Evolutionary conservation across 1,140 invertebrate species (phyloP).

Genomic region (Drosophila bocki): DNA sequence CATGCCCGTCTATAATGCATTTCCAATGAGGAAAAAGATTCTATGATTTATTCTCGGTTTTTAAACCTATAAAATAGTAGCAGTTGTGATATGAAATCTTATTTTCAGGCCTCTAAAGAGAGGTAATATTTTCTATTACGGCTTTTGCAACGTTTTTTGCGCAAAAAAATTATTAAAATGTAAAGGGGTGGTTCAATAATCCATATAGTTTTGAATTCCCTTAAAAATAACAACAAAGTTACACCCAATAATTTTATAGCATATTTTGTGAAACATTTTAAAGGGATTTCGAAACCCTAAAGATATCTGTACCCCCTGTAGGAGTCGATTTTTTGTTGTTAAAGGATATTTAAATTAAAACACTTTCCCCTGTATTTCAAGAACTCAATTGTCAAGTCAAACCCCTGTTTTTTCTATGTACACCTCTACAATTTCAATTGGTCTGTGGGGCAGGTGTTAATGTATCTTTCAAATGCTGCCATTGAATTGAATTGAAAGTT

Average conservation of each 20-base stretch:
- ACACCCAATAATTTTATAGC: too few species aligned
- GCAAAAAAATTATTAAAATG: too few species aligned
- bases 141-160: not conserved
- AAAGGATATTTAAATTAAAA: not conserved
- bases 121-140: not conserved
- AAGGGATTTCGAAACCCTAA: too few species aligned
- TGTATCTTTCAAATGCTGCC: constrained; percentile 72
- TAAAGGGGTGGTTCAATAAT: not conserved
- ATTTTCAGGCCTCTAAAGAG: not conserved
- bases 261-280: too few species aligned
- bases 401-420: not conserved
- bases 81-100: not conserved
- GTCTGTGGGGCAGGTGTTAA: constrained; percentile 75
- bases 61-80: not conserved
- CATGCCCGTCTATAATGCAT: not conserved
- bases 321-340: too few species aligned
- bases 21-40: not conserved
- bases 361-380: not conserved
- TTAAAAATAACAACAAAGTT: too few species aligned
- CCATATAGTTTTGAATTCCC: too few species aligned
- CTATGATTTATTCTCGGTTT: not conserved
- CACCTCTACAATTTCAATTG: constrained; percentile 54
- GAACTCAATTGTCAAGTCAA: not conserved
- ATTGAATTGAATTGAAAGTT: constrained; percentile 81
- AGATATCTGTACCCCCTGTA: too few species aligned